Base-by-base conservation (phyloP, 1,140 invertebrate species). In the Drosophila serrata region DNA sequence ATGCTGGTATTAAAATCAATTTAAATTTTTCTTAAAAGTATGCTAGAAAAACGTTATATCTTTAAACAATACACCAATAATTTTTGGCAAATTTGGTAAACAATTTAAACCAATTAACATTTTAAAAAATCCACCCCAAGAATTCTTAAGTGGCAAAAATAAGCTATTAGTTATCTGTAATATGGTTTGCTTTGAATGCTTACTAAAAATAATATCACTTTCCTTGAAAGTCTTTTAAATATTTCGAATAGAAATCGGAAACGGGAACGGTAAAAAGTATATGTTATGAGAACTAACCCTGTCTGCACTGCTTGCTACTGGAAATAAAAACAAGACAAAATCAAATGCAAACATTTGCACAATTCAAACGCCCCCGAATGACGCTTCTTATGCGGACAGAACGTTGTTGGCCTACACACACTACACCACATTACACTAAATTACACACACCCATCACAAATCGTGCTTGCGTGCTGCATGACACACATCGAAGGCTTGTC, bases 391-490 rank as follows among this genome's bases (percentile, higher is more conserved):
- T 22, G 48, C 35, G n/a, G 53, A 55, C 56, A 40, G 45, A 39
- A 37, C 42, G 59, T 70, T 75, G 60, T 51, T 19, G 49, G 49
- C 12, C 49, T 53, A 35, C 29, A 39, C 29, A 29, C 19, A 67
- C 59, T 70, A 76, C 51, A 22, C 12, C 22, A 45, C 12, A 19
- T n/a, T 51, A 33, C 29, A 70, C 58, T 69, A 75, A 45, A 9
- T 17, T 17, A 11, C 42, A 22, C 42, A 79, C 60, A 40, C 53
- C 35, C 58, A 63, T 67, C 46, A 76, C 49, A 35, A 80, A 72
- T 64, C 57, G 48, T 56, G 56, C 64, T 79, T 79, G 55, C 59
- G 63, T 70, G 51, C 40, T 75, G 69, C 75, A 49, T 62, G 74
- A 68, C 59, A 78, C 65, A 35, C 51, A 53, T 24, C 43, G 15